These are phyloP conservation scores for Emydura subglobosa DNA, from an alignment of 2,113 vertebrate species.

Conservation along the genomic window DNA sequence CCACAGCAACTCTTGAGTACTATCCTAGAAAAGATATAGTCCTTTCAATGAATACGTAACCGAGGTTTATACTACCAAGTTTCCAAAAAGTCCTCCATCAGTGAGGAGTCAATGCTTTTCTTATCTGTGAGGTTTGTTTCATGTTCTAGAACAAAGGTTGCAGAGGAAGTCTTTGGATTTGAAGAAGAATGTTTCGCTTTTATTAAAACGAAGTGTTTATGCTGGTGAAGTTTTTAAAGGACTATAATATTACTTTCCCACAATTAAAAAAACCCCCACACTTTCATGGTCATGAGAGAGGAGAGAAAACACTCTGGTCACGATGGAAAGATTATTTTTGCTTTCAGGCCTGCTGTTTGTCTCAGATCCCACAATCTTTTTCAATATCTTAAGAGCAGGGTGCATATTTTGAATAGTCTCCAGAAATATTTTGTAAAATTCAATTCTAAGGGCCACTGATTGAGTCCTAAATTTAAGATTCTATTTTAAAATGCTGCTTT, in stretches of 20 bases:
- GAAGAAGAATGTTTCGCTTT: background rate
- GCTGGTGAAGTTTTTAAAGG: background rate
- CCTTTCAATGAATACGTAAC: background rate
- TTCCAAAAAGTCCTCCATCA: background rate
- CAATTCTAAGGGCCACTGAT: background rate
- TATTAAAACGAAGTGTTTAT: background rate
- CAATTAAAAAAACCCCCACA: background rate
- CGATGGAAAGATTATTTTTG: background rate
- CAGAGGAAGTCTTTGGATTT: background rate
- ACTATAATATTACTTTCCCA: background rate
- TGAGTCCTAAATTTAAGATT: background rate
- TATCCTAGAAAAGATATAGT: rapidly evolving
- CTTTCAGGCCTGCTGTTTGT: background rate
- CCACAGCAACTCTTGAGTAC: background rate
- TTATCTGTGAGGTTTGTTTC: background rate
- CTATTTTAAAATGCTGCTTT: background rate
- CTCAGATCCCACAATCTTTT: background rate
- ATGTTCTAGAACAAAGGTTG: background rate
- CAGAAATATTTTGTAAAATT: background rate
- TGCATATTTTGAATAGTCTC: background rate
- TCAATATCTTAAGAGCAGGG: constrained; percentile 11
- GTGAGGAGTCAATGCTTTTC: background rate
- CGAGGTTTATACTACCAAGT: background rate
- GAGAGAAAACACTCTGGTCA: background rate
- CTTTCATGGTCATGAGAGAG: background rate